A percentile compares a stretch with the other conserved stretches of the same genome.
Evolutionary conservation across 2,113 vertebrate species (phyloP).

Genomic region (Peucedramus taeniatus): DNA sequence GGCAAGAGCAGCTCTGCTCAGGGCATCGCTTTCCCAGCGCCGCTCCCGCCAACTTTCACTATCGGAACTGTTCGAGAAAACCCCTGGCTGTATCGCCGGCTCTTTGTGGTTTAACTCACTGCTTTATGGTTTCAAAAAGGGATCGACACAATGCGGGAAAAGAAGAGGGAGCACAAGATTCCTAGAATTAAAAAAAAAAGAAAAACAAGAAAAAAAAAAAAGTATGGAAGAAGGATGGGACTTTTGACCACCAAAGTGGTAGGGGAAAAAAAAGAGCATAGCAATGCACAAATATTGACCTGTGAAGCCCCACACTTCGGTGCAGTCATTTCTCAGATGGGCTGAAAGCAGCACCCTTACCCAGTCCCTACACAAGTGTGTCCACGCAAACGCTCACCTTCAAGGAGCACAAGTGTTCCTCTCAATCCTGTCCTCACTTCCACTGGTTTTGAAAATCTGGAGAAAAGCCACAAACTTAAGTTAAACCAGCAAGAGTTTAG

Average conservation of each 20-base stretch:
- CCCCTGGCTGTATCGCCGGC: background rate
- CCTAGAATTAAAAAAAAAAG: background rate
- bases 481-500: slow-evolving; percentile 19
- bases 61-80: slow-evolving; percentile 11
- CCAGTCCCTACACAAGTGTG: background rate
- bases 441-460: slow-evolving; percentile 11
- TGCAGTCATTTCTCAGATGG: background rate
- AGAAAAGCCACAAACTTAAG: slow-evolving; percentile 56
- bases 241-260: rapidly evolving
- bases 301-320: background rate
- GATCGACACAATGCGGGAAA: background rate
- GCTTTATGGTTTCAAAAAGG: background rate
- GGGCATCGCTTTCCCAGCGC: background rate
- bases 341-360: background rate
- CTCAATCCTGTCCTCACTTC: background rate
- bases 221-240: rapidly evolving
- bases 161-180: background rate
- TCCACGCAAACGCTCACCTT: rapidly evolving
- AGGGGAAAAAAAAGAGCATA: rapidly evolving
- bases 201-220: background rate
- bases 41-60: slow-evolving; percentile 40
- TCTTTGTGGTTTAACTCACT: background rate
- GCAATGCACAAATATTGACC: background rate
- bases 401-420: background rate
- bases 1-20: background rate